phyloP scores from a whole-genome alignment of 2,888 invertebrate genomes.

The Antheraea assamensis region DNA sequence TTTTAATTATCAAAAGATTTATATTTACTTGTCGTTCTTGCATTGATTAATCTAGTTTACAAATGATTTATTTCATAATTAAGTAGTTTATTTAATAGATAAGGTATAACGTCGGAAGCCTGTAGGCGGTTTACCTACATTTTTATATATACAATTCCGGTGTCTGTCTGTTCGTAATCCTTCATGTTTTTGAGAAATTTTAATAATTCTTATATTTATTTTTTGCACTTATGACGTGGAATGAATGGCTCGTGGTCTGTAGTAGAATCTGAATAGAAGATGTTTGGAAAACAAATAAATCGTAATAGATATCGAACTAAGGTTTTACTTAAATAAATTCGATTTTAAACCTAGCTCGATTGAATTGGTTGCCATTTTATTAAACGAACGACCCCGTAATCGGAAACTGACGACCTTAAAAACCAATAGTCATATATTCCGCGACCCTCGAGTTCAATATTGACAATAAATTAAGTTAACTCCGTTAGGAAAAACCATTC shows the following conservation, averaged over 20 bases:
- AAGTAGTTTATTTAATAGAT: no score
- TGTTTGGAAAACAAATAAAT: background rate
- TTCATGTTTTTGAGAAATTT: no score
- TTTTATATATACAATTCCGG: no score
- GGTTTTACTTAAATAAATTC: background rate
- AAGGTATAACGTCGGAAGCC: no score
- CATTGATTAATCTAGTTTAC: no score
- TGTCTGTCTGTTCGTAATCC: no score
- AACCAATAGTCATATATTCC: slow-evolving; percentile 11
- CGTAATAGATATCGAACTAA: background rate
- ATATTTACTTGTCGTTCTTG: background rate
- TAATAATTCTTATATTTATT: no score
- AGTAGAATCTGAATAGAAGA: background rate
- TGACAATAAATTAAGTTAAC: slow-evolving; percentile 10
- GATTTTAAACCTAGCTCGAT: background rate
- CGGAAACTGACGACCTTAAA: slow-evolving; percentile 5
- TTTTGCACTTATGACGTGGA: no score
- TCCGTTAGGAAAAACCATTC: slow-evolving; percentile 4
- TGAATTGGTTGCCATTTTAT: slow-evolving; percentile 8
- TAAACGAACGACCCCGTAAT: slow-evolving; percentile 2
- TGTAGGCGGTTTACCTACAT: no score
- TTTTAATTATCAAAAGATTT: background rate
- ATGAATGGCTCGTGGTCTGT: no score
- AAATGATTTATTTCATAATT: no score
- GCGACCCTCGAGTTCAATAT: slow-evolving; percentile 10